Conservation (phyloP, 2,113 vertebrate species). For the Canis aureus region DNA sequence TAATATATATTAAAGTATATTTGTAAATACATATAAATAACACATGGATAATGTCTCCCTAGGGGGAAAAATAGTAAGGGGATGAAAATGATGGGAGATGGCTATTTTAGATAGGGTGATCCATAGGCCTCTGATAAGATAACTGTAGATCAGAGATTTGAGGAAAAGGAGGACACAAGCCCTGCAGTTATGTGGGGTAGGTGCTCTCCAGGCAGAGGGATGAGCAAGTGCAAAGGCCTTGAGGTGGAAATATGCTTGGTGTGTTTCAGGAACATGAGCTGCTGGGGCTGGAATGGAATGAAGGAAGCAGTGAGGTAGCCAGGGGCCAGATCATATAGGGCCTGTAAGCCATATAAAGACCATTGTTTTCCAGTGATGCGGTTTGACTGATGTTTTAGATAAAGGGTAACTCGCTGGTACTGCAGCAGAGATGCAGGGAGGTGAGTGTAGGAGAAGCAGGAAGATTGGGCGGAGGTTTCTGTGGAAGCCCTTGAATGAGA, state of each 20-base stretch:
- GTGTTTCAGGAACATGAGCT: neutral
- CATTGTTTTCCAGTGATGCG: neutral
- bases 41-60: neutral
- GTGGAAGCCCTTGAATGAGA: neutral
- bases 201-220: neutral
- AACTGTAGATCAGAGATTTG: neutral
- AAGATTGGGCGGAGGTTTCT: neutral
- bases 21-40: neutral
- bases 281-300: neutral
- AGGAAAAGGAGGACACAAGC: neutral
- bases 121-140: neutral
- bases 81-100: neutral
- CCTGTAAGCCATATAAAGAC: neutral
- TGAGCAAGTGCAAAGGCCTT: neutral
- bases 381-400: slow-evolving; percentile 3
- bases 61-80: neutral
- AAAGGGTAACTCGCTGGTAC: neutral
- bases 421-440: neutral
- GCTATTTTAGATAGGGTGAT: neutral
- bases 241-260: neutral
- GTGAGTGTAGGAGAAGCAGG: neutral
- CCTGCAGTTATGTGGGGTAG: neutral
- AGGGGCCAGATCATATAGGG: neutral
- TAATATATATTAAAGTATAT: neutral
- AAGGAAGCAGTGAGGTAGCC: neutral